Evolutionary conservation across 1,140 invertebrate species (phyloP), one percentile per base, ranked within the genome.

Genomic region (Leptinotarsa defecta): DNA sequence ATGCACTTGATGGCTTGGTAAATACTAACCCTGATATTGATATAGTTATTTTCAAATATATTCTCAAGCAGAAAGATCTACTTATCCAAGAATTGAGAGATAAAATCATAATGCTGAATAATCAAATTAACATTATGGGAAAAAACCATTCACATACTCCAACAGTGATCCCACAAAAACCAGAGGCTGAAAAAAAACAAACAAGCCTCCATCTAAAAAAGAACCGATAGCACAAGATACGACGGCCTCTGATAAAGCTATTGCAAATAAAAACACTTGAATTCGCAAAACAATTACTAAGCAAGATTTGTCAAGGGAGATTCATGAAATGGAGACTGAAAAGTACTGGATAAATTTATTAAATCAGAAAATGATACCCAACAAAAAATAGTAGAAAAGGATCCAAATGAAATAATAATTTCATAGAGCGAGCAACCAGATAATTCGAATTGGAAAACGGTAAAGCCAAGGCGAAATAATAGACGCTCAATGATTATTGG

Each of bases 401-500:
- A n/a, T 65, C 24, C 63, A 65, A 65, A 65, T 65, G 63, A 20
- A 65, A 15, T 57, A 57, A 57, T 57, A 3, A 52, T 52, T 52
- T 64, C n/a, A n/a, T n/a, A 22, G 3, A 65, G 63, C 63, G 6
- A 27, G 63, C 20, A 65, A 65, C 13, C 19, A 6, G 24, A 24
- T 20, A 1, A 65, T 65, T 65, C 24, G 20, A 65, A 24, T 65
- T 65, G 63, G 63, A 15, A 65, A 65, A 65, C 63, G 13, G 63
- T 65, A 17, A 65, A 27, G 20, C 63, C 63, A 65, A 65, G 63
- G 6, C 63, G 20, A 65, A 65, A 65, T 65, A 22, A 65, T 27
- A 65, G 63, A 65, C 63, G 20, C 13, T 20, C 63, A 24, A 65
- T 24, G 63, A 65, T 65, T n/a, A 65, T 65, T 65, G 17, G 63